Evolutionary conservation across 2,888 invertebrate genomes (phyloP), one percentile per base, ranked within the genome.

Genomic region (Ophioninae sp.): DNA sequence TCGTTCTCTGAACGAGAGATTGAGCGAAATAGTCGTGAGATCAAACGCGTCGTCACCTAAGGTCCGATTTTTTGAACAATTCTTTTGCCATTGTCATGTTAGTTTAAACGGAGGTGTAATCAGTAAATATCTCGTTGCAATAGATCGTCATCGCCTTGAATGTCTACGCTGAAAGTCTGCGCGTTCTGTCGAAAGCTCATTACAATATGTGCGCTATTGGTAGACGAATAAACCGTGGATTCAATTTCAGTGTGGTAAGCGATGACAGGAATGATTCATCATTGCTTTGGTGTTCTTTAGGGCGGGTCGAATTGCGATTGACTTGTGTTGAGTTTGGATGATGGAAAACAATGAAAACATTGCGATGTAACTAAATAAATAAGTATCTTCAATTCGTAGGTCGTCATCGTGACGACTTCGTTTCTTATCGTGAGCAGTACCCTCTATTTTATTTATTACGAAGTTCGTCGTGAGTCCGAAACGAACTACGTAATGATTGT

Each of bases 1-100:
- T 41, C 83, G 81, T n/a, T 65, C 73, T 2, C 21, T 86, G 7
- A 86, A 86, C 50, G 79, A 81, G 6, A 82, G 83, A 80, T 74
- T 86, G 20, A 70, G 13, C 30, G 50, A 23, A 30, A 74, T 86
- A 20, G 83, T 65, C 10, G 67, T 37, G 10, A 77, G 81, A n/a
- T 64, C 79, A 6, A 85, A 86, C 59, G 57, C 85, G 21, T 76
- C 81, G 7, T 50, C 82, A 2, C 79, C 83, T 0, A 81, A 68
- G 81, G 83, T 83, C 41, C 59, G 13, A 6, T 78, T 62, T 61
- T 74, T 21, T 13, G 0, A 5, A 1, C 23, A n/a, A 7, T 6
- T 50, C 7, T 50, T 50, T 17, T 50, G 6, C 10, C 13, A 23
- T 20, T 10, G 6, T 70, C 37, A 0, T 57, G 17, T 20, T 30